Evolutionary conservation across 2,797 vertebrate species (phyloP), one percentile per base, ranked within the genome.

Genomic region (Aphelocoma californica): DNA sequence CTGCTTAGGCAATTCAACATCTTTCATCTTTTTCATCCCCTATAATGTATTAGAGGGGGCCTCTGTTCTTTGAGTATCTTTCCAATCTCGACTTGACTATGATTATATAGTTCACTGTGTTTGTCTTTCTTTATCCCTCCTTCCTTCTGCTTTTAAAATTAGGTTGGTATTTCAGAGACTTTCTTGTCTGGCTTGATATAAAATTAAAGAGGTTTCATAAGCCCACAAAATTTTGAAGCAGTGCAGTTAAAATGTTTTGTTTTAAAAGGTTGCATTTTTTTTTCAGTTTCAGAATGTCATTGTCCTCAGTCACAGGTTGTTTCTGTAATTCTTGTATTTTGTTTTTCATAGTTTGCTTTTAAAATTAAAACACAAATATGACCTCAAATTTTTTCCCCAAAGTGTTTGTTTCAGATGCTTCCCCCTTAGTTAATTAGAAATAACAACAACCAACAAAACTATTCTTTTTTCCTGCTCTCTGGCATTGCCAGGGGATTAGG

Each of bases 1-100:
- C 71, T 82, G 91, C 90, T 60, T 24, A 66, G 50, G 47, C 64
- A 95, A 23, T 95, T 93, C 88, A 94, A 92, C 44, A 54, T 70
- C 48, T 86, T 81, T 64, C 29, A 3, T 75, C 14, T 75, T 51
- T 92, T 75, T 92, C 91, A 72, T 56, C 28, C 64, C 53, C 15
- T 75, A 2, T 51, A 56, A 54, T 54, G 16, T 51, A 3, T 72
- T 73, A 50, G 65, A 44, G 8, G 69, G 58, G 38, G 40, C 38
- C 20, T 90, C 70, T 93, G 65, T 93, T 90, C 23, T 51, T 69
- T 56, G 67, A 36, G 28, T 53, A 10, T 45, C 78, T 73, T 75
- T 34, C 66, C 31, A 12, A 0, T 86, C 53, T 93, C 53, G 17
- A 18, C 31, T 84, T 60, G 12, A 19, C 42, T 89, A 4, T 18